A percentile compares a stretch with the other conserved stretches of the same genome.
phyloP scores from a whole-genome alignment of 2,113 vertebrate genomes.

The Oxyruncus cristatus region DNA sequence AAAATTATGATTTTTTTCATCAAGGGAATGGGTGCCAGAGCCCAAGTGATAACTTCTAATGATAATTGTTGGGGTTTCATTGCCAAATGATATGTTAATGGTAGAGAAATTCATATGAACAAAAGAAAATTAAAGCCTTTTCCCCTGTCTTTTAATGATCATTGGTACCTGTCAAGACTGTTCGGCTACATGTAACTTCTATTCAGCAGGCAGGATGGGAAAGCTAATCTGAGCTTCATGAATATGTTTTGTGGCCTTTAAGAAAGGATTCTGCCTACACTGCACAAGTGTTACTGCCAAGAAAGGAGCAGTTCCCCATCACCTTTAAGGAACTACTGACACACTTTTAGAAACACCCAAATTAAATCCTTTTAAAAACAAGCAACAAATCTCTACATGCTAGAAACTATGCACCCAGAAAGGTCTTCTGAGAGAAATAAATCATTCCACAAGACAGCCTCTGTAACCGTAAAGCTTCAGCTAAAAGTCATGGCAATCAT shows the following conservation, averaged over 20 bases:
- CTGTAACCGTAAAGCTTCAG: not conserved
- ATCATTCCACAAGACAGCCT: not conserved
- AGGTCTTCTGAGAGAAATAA: not conserved
- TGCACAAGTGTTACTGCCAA: not conserved
- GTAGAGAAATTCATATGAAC: slow-evolving; percentile 13
- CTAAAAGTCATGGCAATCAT: accelerated
- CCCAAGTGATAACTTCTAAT: not conserved
- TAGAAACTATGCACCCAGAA: not conserved
- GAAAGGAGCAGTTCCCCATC: not conserved
- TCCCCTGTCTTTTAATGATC: not conserved
- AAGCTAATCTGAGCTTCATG: not conserved
- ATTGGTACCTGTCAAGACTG: slow-evolving; percentile 18
- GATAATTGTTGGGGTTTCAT: not conserved
- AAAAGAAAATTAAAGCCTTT: slow-evolving; percentile 42
- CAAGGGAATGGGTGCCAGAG: not conserved
- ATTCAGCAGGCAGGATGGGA: not conserved
- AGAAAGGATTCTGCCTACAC: not conserved
- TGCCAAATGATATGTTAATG: slow-evolving; percentile 9
- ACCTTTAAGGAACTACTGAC: not conserved
- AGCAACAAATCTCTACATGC: not conserved
- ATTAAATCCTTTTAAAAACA: not conserved
- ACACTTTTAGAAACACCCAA: not conserved
- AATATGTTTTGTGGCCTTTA: not conserved
- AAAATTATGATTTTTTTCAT: not conserved
- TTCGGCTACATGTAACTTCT: not conserved